Evolutionary conservation across 2,888 invertebrate genomes (phyloP), one percentile per base, ranked within the genome.

Genomic region (Lasioglossum lativentre): DNA sequence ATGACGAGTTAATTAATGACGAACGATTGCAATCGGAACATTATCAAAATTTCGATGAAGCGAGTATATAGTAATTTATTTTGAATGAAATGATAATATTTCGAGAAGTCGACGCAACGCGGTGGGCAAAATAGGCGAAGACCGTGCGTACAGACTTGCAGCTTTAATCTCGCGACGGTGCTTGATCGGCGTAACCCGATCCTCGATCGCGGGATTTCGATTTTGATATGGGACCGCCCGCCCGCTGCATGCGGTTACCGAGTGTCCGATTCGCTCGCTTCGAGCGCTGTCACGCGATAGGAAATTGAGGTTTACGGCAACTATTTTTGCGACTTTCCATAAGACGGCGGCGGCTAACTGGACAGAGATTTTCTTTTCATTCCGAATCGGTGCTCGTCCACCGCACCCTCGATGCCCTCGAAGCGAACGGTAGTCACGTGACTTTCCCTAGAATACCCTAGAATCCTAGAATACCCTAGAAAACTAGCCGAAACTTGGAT

Each of bases 221-320:
- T 93, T 93, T 93, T 90, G 90, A 93, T 93, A 93, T 88, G 90
- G 74, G 81, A 81, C 88, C 83, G 89, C 81, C 88, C 83, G 89
- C 81, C 89, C 85, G 87, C 84, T 85, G 80, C 81, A 68, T 92
- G 93, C 89, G 93, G 92, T 93, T 86, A 87, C 75, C 75, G 78
- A 90, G 91, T 91, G 92, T 92, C 91, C 87, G 87, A 80, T 74
- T 86, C 78, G 66, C 86, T 85, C 45, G 82, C 86, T 76, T 34
- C 81, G 76, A 74, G 66, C 68, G 84, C 90, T 90, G 92, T 92
- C 91, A 91, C 89, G 89, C 92, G 90, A 94, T 93, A 91, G 92
- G 91, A 93, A 93, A 93, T 91, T 92, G 92, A 93, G 93, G 93
- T 93, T 93, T 93, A 88, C 79, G 59, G 68, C 34, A 71, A 75